Base-by-base conservation (phyloP, 2,797 vertebrate species). In the Poecilia velifera region DNA sequence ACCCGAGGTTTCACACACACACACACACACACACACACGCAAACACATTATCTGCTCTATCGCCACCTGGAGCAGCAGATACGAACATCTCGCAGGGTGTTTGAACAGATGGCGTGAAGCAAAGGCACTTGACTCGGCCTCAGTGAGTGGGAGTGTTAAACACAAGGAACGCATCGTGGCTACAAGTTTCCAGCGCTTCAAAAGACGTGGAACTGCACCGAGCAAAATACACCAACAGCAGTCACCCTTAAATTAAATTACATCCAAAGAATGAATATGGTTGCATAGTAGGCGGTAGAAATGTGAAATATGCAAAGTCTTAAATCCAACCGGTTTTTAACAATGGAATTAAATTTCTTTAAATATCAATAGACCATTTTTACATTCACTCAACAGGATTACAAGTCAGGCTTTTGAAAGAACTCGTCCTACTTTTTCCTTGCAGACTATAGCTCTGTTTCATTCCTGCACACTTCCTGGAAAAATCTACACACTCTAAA, bases 41-140 rank as follows among this genome's bases (percentile, higher is more conserved):
- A 31, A 31, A 9, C 41, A 2, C 41, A 45, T 25, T 77, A 88
- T 87, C 88, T 80, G 49, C 64, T 83, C 87, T 1, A 75, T 86
- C 85, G 39, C 74, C 86, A 90, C 86, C 90, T 91, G 89, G 10
- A 87, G 82, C 79, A 55, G 73, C 72, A 70, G 70, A 82, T 84
- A 78, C 76, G 59, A 70, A 76, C 77, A 78, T 83, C 59, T 36
- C 55, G 36, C 59, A 59, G 75, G 6, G 80, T 73, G 77, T 76
- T 22, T 78, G 89, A 89, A 78, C 89, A 88, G 85, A 90, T 89
- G 86, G 85, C 57, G 43, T 5, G 47, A 71, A 68, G 64, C 76
- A 77, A 49, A 73, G 73, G 82, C 66, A 22, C 82, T 71, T 77
- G 82, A 86, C 81, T 77, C 76, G 12, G 72, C 71, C 71, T 83